Base-by-base conservation (phyloP, 2,888 invertebrate species). In the Masnerella sp. region DNA sequence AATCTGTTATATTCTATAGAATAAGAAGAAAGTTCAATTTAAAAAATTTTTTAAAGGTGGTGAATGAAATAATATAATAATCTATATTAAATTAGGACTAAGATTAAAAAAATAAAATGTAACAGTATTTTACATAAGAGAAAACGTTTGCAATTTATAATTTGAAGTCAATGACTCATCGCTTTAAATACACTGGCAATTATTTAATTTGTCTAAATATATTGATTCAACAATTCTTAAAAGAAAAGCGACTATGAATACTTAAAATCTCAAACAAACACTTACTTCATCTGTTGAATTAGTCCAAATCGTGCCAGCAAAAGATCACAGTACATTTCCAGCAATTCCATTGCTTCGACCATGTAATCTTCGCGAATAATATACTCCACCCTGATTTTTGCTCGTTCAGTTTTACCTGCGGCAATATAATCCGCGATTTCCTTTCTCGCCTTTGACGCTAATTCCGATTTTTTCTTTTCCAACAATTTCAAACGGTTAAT, bases 281-380 rank as follows among this genome's bases (percentile, higher is more conserved):
- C 7, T 28, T 28, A 28, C 90, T 97, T 97, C 95, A 97, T 97
- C 88, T 98, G 97, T 36, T 97, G 96, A 56, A 99, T 93, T 7
- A 99, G 90, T 0, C 99, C 99, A 89, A 98, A 99, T 82, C 99
- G 91, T 0, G 99, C 99, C 56, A 99, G 88, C 40, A 99, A 88
- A 52, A 99, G 89, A 89, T 99, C 99, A 88, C 99, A 99, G 86
- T 97, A 99, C 98, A 99, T 99, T 89, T 99, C 99, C 0, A 99
- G 92, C 68, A 99, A 91, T 89, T 99, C 99, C 95, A 99, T 97
- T 0, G 99, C 99, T 89, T 99, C 99, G 2, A 99, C 98, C 88
- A 99, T 91, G 87, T 99, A 99, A 88, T 99, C 99, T 89, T 99
- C 98, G 42, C 99, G 90, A 65, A 99, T 98, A 65, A 99, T 99